Conservation (phyloP, 2,888 invertebrate species). For the Andricus curvator region DNA sequence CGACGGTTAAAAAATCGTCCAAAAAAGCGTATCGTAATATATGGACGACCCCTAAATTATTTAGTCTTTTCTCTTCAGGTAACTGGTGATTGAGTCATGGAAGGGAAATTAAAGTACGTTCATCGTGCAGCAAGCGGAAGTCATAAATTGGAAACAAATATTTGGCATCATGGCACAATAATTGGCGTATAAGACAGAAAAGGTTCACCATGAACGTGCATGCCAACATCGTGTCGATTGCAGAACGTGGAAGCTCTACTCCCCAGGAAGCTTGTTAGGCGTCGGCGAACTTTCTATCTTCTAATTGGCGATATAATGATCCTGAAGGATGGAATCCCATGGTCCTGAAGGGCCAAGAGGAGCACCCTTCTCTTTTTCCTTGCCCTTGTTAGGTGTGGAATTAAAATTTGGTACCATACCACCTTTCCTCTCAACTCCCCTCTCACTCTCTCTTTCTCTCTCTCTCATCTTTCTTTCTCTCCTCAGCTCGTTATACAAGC, state of each 20-base stretch:
- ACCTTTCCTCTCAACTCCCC: conserved; percentile 47
- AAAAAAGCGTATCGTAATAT: no score
- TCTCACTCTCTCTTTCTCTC: conserved; percentile 30
- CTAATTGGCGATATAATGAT: conserved; percentile 79
- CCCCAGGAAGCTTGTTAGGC: conserved; percentile 78
- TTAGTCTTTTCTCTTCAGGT: neutral
- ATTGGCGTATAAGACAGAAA: conserved; percentile 32
- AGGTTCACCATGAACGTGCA: conserved; percentile 31
- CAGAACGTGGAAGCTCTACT: conserved; percentile 67
- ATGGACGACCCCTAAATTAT: neutral
- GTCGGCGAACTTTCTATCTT: conserved; percentile 76
- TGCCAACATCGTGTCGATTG: conserved; percentile 36
- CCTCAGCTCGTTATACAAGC: conserved; percentile 37
- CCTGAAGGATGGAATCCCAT: conserved; percentile 77
- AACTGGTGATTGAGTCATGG: neutral
- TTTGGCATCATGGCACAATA: conserved; percentile 19
- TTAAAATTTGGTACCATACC: conserved; percentile 71
- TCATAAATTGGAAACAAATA: conserved; percentile 33
- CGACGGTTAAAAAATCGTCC: no score
- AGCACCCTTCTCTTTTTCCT: conserved; percentile 56
- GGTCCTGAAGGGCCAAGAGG: conserved; percentile 57
- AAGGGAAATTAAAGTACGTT: neutral
- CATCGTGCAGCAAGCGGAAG: neutral
- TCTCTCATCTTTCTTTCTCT: conserved; percentile 47
- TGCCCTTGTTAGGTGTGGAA: conserved; percentile 62